phyloP scores from a whole-genome alignment of 1,140 invertebrate species.

The Bombus impatiens region DNA sequence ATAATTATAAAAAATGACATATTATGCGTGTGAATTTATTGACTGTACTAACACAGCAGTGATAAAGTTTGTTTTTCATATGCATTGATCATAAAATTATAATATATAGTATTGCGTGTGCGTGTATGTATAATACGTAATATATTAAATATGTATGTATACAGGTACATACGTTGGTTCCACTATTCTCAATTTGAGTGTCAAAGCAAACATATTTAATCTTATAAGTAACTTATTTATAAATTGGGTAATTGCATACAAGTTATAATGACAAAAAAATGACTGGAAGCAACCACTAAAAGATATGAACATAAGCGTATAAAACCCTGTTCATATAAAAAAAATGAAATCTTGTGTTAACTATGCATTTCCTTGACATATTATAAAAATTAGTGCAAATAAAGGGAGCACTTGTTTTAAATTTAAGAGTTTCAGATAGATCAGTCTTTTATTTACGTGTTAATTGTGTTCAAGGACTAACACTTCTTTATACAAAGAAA shows the following conservation, averaged over 20 bases:
- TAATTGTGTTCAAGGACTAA: conserved; percentile 38
- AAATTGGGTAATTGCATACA: conserved; percentile 38
- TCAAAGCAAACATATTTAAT: conserved; percentile 54
- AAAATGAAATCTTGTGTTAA: conserved; percentile 20
- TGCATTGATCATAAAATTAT: conserved; percentile 53
- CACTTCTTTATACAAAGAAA: conserved; percentile 20
- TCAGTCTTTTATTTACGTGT: conserved; percentile 20
- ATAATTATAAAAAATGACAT: conserved; percentile 48
- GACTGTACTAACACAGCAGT: conserved; percentile 50
- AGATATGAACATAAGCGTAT: conserved; percentile 19
- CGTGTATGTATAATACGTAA: conserved; percentile 51
- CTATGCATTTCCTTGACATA: conserved; percentile 46
- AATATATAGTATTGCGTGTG: conserved; percentile 50
- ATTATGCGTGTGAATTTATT: conserved; percentile 50
- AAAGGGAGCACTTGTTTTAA: conserved; percentile 22
- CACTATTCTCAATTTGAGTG: conserved; percentile 43
- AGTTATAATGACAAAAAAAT: conserved; percentile 25
- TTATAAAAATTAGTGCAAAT: conserved; percentile 21
- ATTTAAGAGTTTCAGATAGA: conserved; percentile 23
- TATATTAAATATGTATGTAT: conserved; percentile 37
- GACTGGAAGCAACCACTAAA: conserved; percentile 24
- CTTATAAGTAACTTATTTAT: conserved; percentile 53
- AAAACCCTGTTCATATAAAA: conserved; percentile 42
- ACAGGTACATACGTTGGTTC: conserved; percentile 35
- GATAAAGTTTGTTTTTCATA: conserved; percentile 51